Evolutionary conservation across 2,888 invertebrate genomes (phyloP), one percentile per base, ranked within the genome.

Genomic region (Trachelus stipa): DNA sequence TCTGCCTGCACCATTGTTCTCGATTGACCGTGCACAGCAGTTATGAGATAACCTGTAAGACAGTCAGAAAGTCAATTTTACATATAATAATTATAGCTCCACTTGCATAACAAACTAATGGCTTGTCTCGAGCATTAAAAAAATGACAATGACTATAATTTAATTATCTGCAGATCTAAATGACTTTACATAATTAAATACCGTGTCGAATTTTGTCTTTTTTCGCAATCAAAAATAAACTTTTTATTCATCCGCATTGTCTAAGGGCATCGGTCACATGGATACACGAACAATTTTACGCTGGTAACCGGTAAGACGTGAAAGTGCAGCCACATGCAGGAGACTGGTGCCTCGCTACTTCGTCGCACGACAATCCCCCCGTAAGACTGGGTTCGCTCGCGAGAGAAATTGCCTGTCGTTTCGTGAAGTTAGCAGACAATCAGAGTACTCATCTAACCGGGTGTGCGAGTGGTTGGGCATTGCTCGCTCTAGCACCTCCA

Each of bases 271-370:
- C 56, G 23, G 56, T 56, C 23, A 56, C 23, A 9, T 56, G 23
- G 9, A 9, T 9, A 0, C 56, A 56, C 9, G 23, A 6, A 23
- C 9, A 6, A 23, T 68, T 73, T 23, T 73, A 77, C 76, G 68
- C 77, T 56, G 73, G 81, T 77, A 88, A 87, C 88, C 87, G 88
- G 86, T 87, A 88, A 87, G 86, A 87, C 88, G 89, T 88, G 89
- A 89, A 89, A 89, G 89, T 89, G 87, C 88, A 88, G 88, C 84
- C 81, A 85, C 85, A 81, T 82, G 80, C 76, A 68, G 33, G 23
- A 30, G 74, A 34, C 73, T 75, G 79, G 75, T 76, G 56, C 34
- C 40, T 68, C 40, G 73, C 40, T 31, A 56, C 78, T 74, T 76
- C 76, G 77, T 75, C 34, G 77, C 77, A 79, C 83, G 83, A 83